Percentiles rank a stretch among this genome's conserved stretches.
Evolutionary conservation across 2,797 vertebrate genomes (phyloP).

Genomic region (Tragelaphus oryx): DNA sequence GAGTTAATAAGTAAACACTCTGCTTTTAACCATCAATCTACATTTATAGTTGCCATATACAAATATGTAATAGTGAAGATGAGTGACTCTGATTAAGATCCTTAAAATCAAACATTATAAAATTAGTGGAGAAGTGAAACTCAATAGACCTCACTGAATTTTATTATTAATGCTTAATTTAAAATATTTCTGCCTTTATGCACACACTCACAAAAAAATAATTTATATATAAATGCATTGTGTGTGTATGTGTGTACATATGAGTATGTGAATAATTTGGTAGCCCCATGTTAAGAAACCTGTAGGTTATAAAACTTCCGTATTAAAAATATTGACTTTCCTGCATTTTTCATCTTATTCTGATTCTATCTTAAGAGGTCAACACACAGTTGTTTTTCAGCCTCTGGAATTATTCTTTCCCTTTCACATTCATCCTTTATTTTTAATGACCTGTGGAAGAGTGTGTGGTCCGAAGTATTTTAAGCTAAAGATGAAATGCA

Average conservation of each 20-base stretch:
- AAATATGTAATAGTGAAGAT: neutral
- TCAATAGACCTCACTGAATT: neutral
- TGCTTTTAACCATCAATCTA: neutral
- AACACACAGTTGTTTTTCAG: neutral
- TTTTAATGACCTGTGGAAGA: neutral
- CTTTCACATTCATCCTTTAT: neutral
- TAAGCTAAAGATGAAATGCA: neutral
- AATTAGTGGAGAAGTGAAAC: neutral
- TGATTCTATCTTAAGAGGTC: neutral
- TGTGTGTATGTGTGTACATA: neutral
- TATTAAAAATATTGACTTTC: neutral
- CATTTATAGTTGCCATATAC: no score
- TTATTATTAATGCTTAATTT: conserved; percentile 6
- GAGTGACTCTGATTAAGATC: neutral
- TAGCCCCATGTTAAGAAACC: neutral
- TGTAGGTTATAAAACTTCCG: neutral
- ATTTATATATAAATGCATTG: neutral
- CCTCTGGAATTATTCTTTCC: neutral
- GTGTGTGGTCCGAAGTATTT: neutral
- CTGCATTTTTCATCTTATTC: neutral
- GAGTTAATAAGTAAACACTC: neutral
- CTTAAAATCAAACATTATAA: neutral
- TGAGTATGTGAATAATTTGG: neutral
- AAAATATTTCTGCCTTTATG: neutral
- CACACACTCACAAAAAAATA: neutral